Conservation (phyloP, 2,113 vertebrate species). For the Calyptomena viridis region DNA sequence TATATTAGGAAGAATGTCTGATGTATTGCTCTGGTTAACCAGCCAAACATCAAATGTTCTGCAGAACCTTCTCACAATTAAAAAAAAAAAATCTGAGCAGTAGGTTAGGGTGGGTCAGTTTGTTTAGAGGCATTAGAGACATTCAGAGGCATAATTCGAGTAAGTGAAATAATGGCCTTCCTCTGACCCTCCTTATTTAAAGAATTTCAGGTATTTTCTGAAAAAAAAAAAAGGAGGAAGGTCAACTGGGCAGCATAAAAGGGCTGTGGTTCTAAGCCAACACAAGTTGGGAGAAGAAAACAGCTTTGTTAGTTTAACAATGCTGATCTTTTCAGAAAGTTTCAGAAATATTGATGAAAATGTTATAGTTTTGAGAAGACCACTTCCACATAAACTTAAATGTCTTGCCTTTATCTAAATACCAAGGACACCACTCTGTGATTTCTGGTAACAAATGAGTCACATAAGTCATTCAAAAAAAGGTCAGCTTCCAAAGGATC, state of each 20-base stretch:
- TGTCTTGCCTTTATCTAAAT: constrained; percentile 38
- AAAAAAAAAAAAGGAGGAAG: not conserved
- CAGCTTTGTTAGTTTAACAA: not conserved
- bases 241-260: not conserved
- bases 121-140: not conserved
- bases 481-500: not conserved
- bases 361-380: not conserved
- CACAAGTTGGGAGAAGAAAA: not conserved
- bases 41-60: not conserved
- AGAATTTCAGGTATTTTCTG: not conserved
- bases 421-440: constrained; percentile 7
- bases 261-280: not conserved
- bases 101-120: not conserved
- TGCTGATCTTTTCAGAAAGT: too few species aligned
- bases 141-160: not conserved
- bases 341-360: not conserved
- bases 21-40: constrained; percentile 12
- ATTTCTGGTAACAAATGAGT: not conserved
- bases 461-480: not conserved
- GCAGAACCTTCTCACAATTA: not conserved
- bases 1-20: not conserved
- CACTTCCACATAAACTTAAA: not conserved
- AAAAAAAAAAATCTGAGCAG: not conserved
- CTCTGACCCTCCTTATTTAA: not conserved
- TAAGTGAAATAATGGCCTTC: not conserved